These are phyloP conservation scores for Agrotis clavis DNA, from an alignment of 2,888 invertebrate species.

Conservation along the genomic window DNA sequence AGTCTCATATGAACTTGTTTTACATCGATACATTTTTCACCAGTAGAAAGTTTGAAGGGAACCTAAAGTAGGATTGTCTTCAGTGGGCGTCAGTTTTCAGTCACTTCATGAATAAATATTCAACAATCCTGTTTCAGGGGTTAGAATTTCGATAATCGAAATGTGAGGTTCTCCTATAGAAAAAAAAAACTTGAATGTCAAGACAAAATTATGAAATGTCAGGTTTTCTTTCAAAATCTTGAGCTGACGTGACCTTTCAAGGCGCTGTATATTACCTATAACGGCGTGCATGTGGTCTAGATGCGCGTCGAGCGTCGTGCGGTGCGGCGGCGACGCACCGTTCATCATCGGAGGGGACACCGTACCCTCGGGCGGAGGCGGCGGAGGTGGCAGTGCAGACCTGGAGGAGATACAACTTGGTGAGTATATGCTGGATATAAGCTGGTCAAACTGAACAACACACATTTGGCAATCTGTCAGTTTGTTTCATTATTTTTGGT, in stretches of 20 bases:
- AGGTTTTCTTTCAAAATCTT: background rate
- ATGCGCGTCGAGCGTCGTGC: slow-evolving; percentile 92
- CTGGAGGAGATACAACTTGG: slow-evolving; percentile 62
- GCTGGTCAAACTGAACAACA: too few species aligned
- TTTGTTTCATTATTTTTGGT: too few species aligned
- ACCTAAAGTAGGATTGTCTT: background rate
- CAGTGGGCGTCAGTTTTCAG: accelerated
- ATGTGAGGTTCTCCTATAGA: too few species aligned
- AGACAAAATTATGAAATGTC: background rate
- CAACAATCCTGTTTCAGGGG: background rate
- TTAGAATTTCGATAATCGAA: background rate
- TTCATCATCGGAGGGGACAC: slow-evolving; percentile 81
- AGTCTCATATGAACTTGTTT: slow-evolving; percentile 43
- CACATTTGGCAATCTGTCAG: too few species aligned
- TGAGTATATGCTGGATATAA: background rate
- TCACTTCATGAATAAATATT: background rate
- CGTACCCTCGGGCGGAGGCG: slow-evolving; percentile 88
- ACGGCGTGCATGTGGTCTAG: slow-evolving; percentile 89
- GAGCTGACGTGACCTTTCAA: background rate
- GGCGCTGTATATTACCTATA: slow-evolving; percentile 75
- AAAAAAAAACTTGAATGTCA: background rate
- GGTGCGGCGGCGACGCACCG: slow-evolving; percentile 93
- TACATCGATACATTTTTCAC: background rate
- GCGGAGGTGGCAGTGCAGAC: slow-evolving; percentile 88
- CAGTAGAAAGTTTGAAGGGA: background rate